Conservation (phyloP, 1,140 invertebrate species). For the Myzus persicae region DNA sequence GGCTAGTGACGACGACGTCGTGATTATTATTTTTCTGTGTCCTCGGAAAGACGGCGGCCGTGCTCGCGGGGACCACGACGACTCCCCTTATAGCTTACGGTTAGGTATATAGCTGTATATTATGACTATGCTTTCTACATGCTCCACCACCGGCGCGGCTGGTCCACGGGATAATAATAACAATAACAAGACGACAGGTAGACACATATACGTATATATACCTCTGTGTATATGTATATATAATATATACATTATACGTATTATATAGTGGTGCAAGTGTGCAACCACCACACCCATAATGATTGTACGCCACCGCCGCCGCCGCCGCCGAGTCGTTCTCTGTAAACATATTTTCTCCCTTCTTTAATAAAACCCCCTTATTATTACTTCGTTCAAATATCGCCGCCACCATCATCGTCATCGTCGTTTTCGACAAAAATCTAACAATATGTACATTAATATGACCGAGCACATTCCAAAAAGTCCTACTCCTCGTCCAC, state of each 20-base stretch:
- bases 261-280: background rate
- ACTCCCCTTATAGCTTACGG: background rate
- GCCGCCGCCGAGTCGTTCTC: background rate
- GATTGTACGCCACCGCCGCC: background rate
- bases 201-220: background rate
- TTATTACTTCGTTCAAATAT: background rate
- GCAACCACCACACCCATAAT: background rate
- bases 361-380: background rate
- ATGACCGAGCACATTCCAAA: constrained; percentile 54
- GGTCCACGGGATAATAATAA: constrained; percentile 9
- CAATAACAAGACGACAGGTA: constrained; percentile 36
- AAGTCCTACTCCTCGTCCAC: background rate
- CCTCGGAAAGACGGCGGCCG: background rate
- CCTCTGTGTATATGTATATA: background rate
- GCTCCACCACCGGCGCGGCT: background rate
- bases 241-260: background rate
- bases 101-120: background rate
- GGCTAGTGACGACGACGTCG: background rate
- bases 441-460: background rate
- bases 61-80: background rate
- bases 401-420: background rate
- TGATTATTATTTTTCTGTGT: background rate
- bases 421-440: constrained; percentile 38
- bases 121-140: background rate
- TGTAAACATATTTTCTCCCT: constrained; percentile 40